Base-by-base conservation (phyloP, 2,888 invertebrate species). In the Drosophila borealis region DNA sequence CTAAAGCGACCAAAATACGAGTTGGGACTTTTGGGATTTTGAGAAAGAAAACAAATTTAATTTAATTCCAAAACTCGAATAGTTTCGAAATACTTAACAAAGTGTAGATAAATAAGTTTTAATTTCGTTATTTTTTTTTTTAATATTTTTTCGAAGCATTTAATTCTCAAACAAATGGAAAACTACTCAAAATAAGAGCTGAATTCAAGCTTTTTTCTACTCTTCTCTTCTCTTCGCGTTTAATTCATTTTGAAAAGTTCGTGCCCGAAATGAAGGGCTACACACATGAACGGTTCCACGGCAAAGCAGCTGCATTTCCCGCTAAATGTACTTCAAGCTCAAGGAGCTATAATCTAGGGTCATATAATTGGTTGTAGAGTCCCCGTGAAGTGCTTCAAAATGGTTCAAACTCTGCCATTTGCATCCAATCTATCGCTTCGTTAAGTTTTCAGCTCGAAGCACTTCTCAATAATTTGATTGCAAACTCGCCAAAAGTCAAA, bases 341-440 rank as follows among this genome's bases (percentile, higher is more conserved):
- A 33, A 53, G 17, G 13, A 41, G 29, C 41, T 41, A 41, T 33
- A 41, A 41, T 53, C 41, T 41, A 53, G 53, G 29, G 53, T 13
- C 44, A 55, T 34, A 44, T 42, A 55, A 55, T 53, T 53, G 29
- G 41, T 3, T 33, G 53, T 29, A 33, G 53, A 41, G 25, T 39
- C 41, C 13, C 13, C 29, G 17, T 5, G 41, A 41, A 53, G 29
- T 53, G 41, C 41, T 33, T 29, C 10, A 3, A 36, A 36, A 13
- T 36, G 13, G 36, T 13, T 11, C 13, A 8, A 29, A 2, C 29
- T 29, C 8, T 29, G 29, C 36, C 17, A 41, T 41, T 53, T 53
- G 41, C 41, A 51, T 53, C 9, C 53, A 53, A 53, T 53, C 53
- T 53, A 53, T 53, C 53, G 53, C 53, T 53, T 41, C 53, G 53